Conservation (phyloP, 2,113 vertebrate genomes). For the Axis porcinus region DNA sequence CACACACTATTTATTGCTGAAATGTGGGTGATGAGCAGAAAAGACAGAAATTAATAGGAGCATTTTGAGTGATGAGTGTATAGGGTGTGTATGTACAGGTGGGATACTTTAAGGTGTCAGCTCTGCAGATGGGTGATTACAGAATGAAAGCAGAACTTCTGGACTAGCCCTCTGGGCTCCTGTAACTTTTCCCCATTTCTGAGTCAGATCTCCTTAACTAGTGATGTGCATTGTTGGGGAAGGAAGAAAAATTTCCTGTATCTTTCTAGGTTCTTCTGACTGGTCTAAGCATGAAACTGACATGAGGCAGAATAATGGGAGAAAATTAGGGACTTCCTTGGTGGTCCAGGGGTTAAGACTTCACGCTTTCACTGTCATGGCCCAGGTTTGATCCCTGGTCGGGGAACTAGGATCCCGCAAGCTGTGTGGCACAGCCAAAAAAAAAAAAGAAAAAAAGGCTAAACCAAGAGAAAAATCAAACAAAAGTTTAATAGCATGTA, state of each 20-base stretch:
- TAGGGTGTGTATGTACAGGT: neutral
- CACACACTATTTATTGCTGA: neutral
- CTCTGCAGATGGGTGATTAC: neutral
- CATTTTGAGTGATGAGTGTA: neutral
- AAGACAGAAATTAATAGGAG: neutral
- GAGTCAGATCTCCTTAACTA: neutral
- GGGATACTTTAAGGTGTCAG: neutral
- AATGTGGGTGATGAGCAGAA: neutral
- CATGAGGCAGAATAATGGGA: neutral
- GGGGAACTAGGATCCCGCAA: neutral
- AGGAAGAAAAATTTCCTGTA: neutral
- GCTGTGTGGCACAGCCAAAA: neutral
- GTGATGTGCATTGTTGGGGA: neutral
- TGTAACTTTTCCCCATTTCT: neutral
- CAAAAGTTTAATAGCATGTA: neutral
- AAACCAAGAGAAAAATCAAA: neutral
- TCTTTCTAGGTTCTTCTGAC: neutral
- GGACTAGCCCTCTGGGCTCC: neutral
- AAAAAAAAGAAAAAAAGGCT: neutral
- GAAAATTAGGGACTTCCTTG: neutral
- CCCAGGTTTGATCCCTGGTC: neutral
- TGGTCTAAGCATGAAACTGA: neutral
- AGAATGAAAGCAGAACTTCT: neutral
- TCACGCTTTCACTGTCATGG: neutral
- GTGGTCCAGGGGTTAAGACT: neutral